phyloP scores from a whole-genome alignment of 2,888 invertebrate species.

The Heliconius cydno region DNA sequence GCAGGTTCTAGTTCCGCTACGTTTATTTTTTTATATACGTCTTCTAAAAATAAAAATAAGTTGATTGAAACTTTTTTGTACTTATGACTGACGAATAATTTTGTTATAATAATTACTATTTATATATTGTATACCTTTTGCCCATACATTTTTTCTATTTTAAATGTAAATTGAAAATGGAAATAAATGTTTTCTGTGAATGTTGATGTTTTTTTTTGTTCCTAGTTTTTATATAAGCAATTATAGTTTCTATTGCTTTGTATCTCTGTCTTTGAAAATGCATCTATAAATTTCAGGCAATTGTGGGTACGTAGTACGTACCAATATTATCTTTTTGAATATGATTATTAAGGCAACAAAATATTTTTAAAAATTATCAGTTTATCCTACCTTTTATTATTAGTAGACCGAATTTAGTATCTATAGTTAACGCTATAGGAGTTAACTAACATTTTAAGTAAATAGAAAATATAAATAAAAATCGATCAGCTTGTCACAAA shows the following conservation, averaged over 20 bases:
- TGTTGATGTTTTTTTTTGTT: neutral
- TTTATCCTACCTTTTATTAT: too few species aligned
- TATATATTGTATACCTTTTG: conserved; percentile 10
- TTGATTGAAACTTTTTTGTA: neutral
- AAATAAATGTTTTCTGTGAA: conserved; percentile 13
- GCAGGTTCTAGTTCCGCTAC: neutral
- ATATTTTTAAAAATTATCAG: too few species aligned
- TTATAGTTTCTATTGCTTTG: too few species aligned
- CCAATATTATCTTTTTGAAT: too few species aligned
- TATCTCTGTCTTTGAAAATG: too few species aligned
- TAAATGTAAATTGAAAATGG: neutral
- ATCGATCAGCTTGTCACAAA: conserved; percentile 74
- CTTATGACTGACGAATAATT: neutral
- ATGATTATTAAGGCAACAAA: too few species aligned
- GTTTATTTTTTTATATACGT: neutral
- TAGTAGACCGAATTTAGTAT: too few species aligned
- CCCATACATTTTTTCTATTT: conserved; percentile 15
- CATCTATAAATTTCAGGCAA: too few species aligned
- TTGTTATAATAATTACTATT: conserved; percentile 6
- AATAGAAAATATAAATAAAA: conserved; percentile 48
- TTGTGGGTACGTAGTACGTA: too few species aligned
- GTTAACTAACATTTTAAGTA: neutral
- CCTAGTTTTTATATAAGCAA: too few species aligned
- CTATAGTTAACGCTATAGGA: too few species aligned
- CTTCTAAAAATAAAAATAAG: neutral